Conservation (phyloP, 1,140 invertebrate species). For the Caerostris extrusa region DNA sequence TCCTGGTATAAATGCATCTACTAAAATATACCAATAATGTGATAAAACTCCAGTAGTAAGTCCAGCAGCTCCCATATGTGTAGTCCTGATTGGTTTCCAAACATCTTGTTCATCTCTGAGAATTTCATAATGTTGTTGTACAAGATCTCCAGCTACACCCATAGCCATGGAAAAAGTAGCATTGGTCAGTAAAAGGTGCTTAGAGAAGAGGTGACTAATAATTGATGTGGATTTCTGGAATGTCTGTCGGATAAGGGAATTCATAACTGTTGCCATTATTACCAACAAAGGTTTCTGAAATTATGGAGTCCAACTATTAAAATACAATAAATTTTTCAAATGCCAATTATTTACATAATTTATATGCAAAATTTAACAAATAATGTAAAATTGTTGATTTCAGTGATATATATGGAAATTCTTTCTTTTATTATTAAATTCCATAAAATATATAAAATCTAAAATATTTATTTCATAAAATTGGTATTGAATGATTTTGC, state of each 20-base stretch:
- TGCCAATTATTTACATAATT: no score
- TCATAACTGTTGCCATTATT: slow-evolving; percentile 54
- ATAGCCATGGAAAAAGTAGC: slow-evolving; percentile 89
- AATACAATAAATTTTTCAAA: background rate
- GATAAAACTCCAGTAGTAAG: slow-evolving; percentile 86
- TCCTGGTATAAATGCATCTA: slow-evolving; percentile 88
- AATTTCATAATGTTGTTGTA: slow-evolving; percentile 93
- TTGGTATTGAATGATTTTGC: no score
- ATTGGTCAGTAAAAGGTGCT: slow-evolving; percentile 90
- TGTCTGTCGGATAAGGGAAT: background rate
- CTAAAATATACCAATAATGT: slow-evolving; percentile 85
- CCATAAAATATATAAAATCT: no score
- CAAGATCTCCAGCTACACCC: slow-evolving; percentile 89
- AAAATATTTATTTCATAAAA: no score
- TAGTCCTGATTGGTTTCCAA: slow-evolving; percentile 87
- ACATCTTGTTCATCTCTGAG: slow-evolving; percentile 82
- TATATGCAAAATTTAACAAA: no score
- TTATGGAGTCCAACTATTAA: background rate
- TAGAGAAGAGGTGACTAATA: slow-evolving; percentile 74
- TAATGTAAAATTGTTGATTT: no score
- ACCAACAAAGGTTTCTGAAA: background rate
- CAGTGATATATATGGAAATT: no score
- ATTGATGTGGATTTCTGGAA: slow-evolving; percentile 6
- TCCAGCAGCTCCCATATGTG: slow-evolving; percentile 90
- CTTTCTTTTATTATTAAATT: no score